Conservation (phyloP, 2,113 vertebrate genomes). For the Planiliza haematocheilus region DNA sequence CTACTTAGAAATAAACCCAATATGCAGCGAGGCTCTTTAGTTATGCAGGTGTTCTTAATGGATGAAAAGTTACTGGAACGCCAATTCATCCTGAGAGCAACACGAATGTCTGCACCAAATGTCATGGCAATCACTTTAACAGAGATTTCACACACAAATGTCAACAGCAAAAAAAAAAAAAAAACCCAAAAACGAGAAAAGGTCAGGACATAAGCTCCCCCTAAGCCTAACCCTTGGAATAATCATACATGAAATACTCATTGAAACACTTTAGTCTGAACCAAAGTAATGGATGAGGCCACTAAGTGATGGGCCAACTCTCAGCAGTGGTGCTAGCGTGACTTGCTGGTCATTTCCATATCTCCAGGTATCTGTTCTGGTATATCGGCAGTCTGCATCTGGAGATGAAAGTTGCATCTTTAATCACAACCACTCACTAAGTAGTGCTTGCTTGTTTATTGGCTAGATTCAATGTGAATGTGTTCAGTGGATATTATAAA, state of each 20-base stretch:
- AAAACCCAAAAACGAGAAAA: no score
- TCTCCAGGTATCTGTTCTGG: not conserved
- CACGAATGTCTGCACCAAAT: not conserved
- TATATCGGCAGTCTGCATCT: not conserved
- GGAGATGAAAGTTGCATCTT: not conserved
- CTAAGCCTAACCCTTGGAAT: not conserved
- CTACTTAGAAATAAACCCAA: not conserved
- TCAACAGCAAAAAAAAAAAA: not conserved
- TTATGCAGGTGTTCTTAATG: constrained; percentile 4
- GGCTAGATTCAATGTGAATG: no score
- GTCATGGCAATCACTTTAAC: not conserved
- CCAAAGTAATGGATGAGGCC: no score
- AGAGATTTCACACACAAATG: not conserved
- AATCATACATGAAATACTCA: not conserved
- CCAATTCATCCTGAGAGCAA: not conserved
- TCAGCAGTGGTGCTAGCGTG: no score
- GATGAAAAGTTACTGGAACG: not conserved
- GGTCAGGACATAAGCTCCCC: no score
- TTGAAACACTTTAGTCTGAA: not conserved
- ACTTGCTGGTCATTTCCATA: no score
- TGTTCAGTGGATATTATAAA: no score
- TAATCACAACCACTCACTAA: not conserved
- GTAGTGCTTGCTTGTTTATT: not conserved
- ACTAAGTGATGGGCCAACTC: no score
- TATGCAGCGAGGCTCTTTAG: not conserved